Evolutionary conservation across 35 echinoderm and acorn worm genomes (phyloP).

Genomic region (Ophioderma brevispina): DNA sequence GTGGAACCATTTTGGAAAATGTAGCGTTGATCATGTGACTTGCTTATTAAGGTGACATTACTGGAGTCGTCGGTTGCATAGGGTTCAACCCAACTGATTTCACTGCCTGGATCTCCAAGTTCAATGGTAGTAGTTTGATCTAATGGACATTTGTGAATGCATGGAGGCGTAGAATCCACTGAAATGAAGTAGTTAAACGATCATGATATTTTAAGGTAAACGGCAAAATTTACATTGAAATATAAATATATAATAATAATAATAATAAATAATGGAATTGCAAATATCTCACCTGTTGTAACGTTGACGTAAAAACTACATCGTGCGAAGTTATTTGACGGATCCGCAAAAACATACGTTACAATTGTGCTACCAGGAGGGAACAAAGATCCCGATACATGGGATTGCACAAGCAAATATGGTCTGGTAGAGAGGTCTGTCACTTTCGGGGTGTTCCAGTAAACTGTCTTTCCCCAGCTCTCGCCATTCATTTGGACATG

Average conservation of each 20-base stretch:
- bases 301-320: slow-evolving; percentile 12
- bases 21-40: too few species aligned
- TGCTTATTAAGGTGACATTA: too few species aligned
- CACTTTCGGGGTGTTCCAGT: neutral
- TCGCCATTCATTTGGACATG: neutral
- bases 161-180: neutral
- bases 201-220: too few species aligned
- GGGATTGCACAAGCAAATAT: neutral
- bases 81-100: neutral
- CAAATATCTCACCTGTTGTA: neutral
- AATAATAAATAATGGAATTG: neutral
- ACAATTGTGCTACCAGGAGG: neutral
- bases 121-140: neutral
- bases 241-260: too few species aligned
- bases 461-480: too few species aligned
- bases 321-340: neutral
- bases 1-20: too few species aligned
- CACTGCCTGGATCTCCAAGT: neutral
- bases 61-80: neutral
- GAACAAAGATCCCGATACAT: neutral
- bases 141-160: neutral
- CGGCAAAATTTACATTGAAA: too few species aligned
- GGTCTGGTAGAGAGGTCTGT: neutral
- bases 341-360: slow-evolving; percentile 21
- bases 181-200: too few species aligned